These are phyloP conservation scores for Stylophora pistillata DNA, from an alignment of 64 coral and sea anemone species.

Conservation along the genomic window DNA sequence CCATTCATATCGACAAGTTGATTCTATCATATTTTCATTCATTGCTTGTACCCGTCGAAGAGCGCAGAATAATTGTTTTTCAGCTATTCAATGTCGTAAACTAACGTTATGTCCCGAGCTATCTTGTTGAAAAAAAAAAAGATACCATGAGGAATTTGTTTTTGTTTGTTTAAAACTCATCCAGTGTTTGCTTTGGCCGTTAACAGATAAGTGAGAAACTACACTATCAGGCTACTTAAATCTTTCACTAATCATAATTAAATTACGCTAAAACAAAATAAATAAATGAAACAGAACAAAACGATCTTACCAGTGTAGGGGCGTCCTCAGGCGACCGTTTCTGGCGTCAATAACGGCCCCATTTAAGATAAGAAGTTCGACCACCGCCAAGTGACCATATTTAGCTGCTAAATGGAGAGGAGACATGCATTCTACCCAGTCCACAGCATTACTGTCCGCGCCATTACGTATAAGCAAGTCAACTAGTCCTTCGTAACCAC, in stretches of 20 bases:
- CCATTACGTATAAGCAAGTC: slow-evolving; percentile 11
- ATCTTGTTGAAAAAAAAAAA: too few species aligned
- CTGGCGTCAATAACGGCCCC: not conserved
- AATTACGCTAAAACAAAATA: not conserved
- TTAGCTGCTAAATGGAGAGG: slow-evolving; percentile 33
- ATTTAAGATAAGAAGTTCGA: slow-evolving; percentile 17
- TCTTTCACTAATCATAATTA: not conserved
- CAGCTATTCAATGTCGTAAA: too few species aligned
- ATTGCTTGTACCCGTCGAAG: too few species aligned
- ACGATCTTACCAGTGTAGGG: slow-evolving; percentile 10
- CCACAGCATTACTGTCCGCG: not conserved
- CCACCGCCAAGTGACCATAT: not conserved
- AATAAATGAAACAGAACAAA: not conserved
- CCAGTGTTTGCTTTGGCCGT: too few species aligned
- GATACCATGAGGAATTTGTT: too few species aligned
- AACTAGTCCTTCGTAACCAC: slow-evolving; percentile 7
- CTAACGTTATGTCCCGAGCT: too few species aligned
- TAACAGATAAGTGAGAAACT: too few species aligned
- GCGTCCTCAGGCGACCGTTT: slow-evolving; percentile 18
- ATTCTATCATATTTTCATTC: too few species aligned
- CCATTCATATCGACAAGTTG: too few species aligned
- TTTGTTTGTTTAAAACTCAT: too few species aligned
- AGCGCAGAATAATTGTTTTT: too few species aligned
- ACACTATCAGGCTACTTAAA: too few species aligned
- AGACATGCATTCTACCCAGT: not conserved